These are phyloP conservation scores for Malurus leucopterus DNA, from an alignment of 2,797 vertebrate genomes.

Conservation along the genomic window DNA sequence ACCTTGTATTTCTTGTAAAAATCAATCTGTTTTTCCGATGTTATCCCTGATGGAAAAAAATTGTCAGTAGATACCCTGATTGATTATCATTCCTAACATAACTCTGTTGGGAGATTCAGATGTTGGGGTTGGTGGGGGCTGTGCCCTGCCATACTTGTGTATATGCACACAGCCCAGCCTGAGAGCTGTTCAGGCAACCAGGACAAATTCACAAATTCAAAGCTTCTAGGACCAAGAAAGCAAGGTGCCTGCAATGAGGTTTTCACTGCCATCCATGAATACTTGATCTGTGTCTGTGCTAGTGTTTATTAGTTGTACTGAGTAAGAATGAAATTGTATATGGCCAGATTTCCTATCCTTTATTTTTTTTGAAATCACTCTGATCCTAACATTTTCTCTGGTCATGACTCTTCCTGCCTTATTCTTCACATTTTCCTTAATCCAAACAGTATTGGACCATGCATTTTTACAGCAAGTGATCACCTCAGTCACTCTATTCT, in stretches of 20 bases:
- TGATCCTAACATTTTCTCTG: background rate
- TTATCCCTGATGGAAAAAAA: background rate
- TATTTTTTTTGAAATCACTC: background rate
- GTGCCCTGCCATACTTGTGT: fast-evolving
- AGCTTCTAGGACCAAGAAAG: background rate
- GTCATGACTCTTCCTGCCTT: background rate
- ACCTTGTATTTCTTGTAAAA: background rate
- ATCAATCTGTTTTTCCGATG: background rate
- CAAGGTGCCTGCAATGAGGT: background rate
- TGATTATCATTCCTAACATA: background rate
- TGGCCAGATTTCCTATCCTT: background rate
- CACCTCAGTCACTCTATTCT: background rate
- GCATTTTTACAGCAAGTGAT: background rate
- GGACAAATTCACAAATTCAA: background rate
- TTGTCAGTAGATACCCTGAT: background rate
- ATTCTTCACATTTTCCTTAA: background rate
- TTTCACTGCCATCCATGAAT: background rate
- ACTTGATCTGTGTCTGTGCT: background rate
- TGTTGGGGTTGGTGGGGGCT: background rate
- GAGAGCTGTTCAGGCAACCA: background rate
- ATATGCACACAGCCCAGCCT: background rate
- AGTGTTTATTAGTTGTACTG: background rate
- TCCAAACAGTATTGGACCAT: background rate
- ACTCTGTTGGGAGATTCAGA: background rate
- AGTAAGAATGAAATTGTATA: background rate